Percentiles rank a stretch among this genome's conserved stretches.
Evolutionary conservation across 2,888 invertebrate species (phyloP).

Genomic region (Drosophila antonietae): DNA sequence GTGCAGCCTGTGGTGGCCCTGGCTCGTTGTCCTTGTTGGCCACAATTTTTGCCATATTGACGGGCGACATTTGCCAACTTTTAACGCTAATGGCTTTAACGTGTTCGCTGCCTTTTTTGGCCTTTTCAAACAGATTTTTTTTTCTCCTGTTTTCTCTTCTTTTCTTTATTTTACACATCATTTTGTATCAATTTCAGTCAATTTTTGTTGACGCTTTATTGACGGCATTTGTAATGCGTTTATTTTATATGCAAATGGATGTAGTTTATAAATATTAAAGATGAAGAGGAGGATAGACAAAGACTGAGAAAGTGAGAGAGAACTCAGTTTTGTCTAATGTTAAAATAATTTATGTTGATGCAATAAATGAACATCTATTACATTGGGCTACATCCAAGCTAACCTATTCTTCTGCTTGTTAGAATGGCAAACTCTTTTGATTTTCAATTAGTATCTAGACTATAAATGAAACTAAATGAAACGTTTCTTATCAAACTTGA

Average conservation of each 20-base stretch:
- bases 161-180: not conserved
- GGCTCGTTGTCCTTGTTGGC: constrained; percentile 37
- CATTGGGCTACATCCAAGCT: too few relatives aligned
- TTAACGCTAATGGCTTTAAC: constrained; percentile 74
- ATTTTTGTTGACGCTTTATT: constrained; percentile 40
- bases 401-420: too few relatives aligned
- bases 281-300: too few relatives aligned
- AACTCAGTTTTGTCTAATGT: not conserved
- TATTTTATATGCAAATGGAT: constrained; percentile 16
- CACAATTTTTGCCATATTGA: constrained; percentile 63
- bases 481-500: too few relatives aligned
- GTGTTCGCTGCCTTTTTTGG: constrained; percentile 58
- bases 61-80: constrained; percentile 60
- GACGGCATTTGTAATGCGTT: constrained; percentile 31
- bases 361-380: too few relatives aligned
- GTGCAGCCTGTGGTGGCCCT: constrained; percentile 19
- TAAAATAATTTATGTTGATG: not conserved
- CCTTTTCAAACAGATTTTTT: constrained; percentile 32
- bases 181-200: constrained; percentile 49
- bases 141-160: not conserved
- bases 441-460: too few relatives aligned
- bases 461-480: too few relatives aligned
- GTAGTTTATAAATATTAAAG: constrained; percentile 4
- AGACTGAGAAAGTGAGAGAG: too few relatives aligned
- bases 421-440: too few relatives aligned